Percentiles rank a stretch among this genome's conserved stretches.
These are phyloP conservation scores for Urocyon cinereoargenteus DNA, from an alignment of 2,797 vertebrate genomes.

Conservation along the genomic window DNA sequence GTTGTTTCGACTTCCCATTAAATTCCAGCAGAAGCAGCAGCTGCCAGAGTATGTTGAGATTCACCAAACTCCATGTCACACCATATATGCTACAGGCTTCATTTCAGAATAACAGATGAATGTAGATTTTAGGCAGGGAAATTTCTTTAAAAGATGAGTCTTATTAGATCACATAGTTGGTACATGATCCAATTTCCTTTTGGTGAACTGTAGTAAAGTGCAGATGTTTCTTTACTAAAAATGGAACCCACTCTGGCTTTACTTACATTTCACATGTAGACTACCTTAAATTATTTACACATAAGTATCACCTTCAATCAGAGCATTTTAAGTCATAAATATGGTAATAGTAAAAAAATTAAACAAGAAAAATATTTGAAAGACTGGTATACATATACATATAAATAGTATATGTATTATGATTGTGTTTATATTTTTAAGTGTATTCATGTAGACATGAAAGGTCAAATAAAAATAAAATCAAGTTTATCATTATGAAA, in stretches of 20 bases:
- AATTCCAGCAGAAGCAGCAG: not conserved
- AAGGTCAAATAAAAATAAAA: slow-evolving; percentile 49
- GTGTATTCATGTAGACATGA: not conserved
- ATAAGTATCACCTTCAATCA: slow-evolving; percentile 1
- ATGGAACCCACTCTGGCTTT: slow-evolving; percentile 42
- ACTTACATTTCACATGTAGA: slow-evolving; percentile 26
- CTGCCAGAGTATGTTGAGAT: not conserved
- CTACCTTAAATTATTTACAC: slow-evolving; percentile 52
- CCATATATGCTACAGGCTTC: not conserved
- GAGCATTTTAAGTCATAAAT: not conserved
- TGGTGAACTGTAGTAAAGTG: slow-evolving; percentile 28
- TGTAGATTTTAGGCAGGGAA: slow-evolving; percentile 25
- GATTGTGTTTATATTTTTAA: not conserved
- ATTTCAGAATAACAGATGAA: slow-evolving; percentile 16
- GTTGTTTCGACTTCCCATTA: not conserved
- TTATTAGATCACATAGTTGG: slow-evolving; percentile 34
- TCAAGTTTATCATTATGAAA: not conserved
- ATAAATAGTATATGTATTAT: not conserved
- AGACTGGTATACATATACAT: not conserved
- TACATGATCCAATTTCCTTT: slow-evolving; percentile 70
- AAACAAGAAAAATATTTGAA: slow-evolving; percentile 39
- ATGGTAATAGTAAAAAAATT: slow-evolving; percentile 22
- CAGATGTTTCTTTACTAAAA: slow-evolving; percentile 67
- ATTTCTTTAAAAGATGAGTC: slow-evolving; percentile 72
- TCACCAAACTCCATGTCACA: not conserved